Evolutionary conservation across 2,888 invertebrate species (phyloP).

Genomic region (Lithophane semibrunnea): DNA sequence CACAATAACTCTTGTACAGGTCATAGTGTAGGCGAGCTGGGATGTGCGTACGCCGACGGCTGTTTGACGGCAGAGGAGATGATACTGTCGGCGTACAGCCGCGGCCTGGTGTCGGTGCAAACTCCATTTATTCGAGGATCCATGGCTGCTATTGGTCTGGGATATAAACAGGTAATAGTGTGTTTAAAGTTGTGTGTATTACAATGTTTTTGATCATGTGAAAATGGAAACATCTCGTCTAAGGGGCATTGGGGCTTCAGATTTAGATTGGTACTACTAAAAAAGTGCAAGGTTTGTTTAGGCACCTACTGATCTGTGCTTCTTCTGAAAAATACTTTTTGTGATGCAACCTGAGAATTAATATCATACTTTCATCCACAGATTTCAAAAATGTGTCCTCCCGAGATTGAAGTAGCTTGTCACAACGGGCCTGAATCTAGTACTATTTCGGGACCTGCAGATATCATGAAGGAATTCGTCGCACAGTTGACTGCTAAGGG

Average conservation of each 20-base stretch:
- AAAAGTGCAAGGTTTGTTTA: neutral
- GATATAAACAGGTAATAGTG: slow-evolving; percentile 85
- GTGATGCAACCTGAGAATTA: neutral
- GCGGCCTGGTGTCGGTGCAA: slow-evolving; percentile 93
- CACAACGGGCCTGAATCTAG: too few relatives aligned
- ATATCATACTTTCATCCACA: slow-evolving; percentile 49
- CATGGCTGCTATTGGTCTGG: slow-evolving; percentile 96
- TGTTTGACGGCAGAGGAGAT: slow-evolving; percentile 96
- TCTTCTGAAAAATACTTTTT: neutral
- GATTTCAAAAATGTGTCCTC: slow-evolving; percentile 62
- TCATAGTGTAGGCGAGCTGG: slow-evolving; percentile 98
- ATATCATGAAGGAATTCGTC: too few relatives aligned
- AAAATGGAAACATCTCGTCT: neutral
- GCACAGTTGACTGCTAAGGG: too few relatives aligned
- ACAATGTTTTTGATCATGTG: neutral
- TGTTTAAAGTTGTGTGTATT: neutral
- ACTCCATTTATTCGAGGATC: slow-evolving; percentile 93
- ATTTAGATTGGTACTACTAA: neutral
- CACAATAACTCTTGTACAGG: slow-evolving; percentile 86
- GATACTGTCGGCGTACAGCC: slow-evolving; percentile 94
- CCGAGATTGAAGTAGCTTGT: too few relatives aligned
- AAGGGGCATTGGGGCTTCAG: neutral
- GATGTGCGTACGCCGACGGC: slow-evolving; percentile 98
- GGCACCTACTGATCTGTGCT: neutral
- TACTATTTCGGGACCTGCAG: too few relatives aligned